Evolutionary conservation across 2,888 invertebrate genomes (phyloP).

Genomic region (Cataglyphis cursor): DNA sequence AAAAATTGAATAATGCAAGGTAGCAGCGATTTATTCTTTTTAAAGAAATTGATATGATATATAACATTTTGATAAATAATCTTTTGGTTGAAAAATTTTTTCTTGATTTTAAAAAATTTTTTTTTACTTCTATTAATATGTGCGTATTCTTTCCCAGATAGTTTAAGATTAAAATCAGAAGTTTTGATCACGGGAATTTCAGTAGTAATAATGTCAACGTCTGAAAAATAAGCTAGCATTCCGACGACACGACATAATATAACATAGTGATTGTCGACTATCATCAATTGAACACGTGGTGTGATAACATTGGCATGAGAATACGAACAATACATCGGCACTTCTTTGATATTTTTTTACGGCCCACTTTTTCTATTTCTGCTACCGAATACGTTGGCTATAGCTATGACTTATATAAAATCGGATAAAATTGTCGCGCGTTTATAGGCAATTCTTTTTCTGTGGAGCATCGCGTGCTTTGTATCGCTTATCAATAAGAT

Average conservation of each 20-base stretch:
- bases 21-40: background rate
- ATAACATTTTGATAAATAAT: conserved; percentile 2
- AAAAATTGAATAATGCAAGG: background rate
- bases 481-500: conserved; percentile 53
- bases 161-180: background rate
- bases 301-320: conserved; percentile 42
- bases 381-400: background rate
- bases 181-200: background rate
- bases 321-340: conserved; percentile 28
- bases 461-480: background rate
- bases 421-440: background rate
- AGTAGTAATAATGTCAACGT: background rate
- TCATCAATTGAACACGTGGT: conserved; percentile 50
- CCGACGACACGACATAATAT: conserved; percentile 4
- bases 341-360: conserved; percentile 34
- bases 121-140: background rate
- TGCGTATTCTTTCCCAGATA: background rate
- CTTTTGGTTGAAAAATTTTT: background rate
- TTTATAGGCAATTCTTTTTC: background rate
- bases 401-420: conserved; percentile 14
- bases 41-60: background rate
- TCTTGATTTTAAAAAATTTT: no score
- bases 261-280: conserved; percentile 36
- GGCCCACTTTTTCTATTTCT: background rate
- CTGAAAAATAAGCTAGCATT: conserved; percentile 22